These are phyloP conservation scores for Acridotheres tristis DNA, from an alignment of 2,797 vertebrate genomes.

Conservation along the genomic window DNA sequence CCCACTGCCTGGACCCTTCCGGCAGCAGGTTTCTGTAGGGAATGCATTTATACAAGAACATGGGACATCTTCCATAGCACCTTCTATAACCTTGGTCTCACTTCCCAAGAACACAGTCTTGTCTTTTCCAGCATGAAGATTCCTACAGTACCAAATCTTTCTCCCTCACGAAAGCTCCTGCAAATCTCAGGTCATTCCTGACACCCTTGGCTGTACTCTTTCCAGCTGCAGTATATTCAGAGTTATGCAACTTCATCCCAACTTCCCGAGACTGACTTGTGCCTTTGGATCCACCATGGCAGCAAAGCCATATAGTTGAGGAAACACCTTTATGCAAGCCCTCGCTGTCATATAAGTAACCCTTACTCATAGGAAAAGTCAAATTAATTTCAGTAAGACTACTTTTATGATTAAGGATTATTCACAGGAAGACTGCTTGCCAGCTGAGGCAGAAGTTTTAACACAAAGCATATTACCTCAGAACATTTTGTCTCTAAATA, in stretches of 20 bases:
- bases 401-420: constrained; percentile 22
- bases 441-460: constrained; percentile 20
- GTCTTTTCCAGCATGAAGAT: background rate
- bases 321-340: background rate
- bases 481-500: constrained; percentile 58
- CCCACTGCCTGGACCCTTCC: background rate
- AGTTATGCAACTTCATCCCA: rapidly evolving
- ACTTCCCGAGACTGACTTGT: background rate
- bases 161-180: background rate
- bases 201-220: background rate
- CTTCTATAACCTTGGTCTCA: background rate
- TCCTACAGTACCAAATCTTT: background rate
- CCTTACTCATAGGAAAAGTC: constrained; percentile 21
- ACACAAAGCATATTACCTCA: constrained; percentile 23
- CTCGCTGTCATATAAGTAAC: background rate
- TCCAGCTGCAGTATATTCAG: background rate
- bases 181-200: background rate
- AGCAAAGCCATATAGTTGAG: background rate
- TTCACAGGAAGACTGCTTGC: constrained; percentile 12
- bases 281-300: background rate
- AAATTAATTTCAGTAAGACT: background rate
- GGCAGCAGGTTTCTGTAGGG: background rate
- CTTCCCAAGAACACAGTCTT: background rate
- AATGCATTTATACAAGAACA: background rate
- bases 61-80: background rate